Percentiles rank a stretch among this genome's conserved stretches.
Conservation (phyloP, 23 tunicate species). For the Oikopleura dioica region DNA sequence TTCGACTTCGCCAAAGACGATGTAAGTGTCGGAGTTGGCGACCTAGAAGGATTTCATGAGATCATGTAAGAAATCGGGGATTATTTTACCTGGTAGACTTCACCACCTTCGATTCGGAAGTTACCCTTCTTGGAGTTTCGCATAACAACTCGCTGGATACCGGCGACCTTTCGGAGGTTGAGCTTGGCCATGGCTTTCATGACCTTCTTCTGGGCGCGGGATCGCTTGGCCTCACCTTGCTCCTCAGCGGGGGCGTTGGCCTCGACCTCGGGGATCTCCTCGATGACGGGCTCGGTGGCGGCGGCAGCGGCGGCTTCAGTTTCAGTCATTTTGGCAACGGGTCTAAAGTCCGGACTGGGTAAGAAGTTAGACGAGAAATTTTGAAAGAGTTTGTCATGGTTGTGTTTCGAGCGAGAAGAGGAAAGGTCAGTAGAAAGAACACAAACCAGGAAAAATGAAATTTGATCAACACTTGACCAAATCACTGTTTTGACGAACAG, state of each 20-base stretch:
- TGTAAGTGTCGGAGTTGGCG: slow-evolving; percentile 63
- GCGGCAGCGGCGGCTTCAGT: not conserved
- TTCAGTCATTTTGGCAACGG: not conserved
- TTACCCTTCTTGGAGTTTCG: not conserved
- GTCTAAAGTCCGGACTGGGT: not conserved
- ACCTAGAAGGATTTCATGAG: not conserved
- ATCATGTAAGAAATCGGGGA: not conserved
- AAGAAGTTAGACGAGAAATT: too few species aligned
- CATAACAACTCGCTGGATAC: not conserved
- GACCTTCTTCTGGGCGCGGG: slow-evolving; percentile 11
- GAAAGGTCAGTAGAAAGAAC: too few species aligned
- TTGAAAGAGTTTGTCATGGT: too few species aligned
- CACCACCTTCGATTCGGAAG: not conserved
- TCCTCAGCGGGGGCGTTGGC: not conserved
- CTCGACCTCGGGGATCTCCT: not conserved
- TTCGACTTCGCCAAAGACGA: slow-evolving; percentile 97
- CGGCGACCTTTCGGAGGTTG: not conserved
- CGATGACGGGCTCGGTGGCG: not conserved
- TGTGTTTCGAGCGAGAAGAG: too few species aligned
- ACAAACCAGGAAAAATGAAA: too few species aligned
- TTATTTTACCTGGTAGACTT: slow-evolving; percentile 5
- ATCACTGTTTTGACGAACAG: too few species aligned
- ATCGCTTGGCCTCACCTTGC: not conserved
- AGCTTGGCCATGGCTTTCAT: slow-evolving; percentile 6
- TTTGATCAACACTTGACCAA: too few species aligned